These are phyloP conservation scores for Dermochelys coriacea DNA, from an alignment of 2,797 vertebrate genomes.

Conservation along the genomic window DNA sequence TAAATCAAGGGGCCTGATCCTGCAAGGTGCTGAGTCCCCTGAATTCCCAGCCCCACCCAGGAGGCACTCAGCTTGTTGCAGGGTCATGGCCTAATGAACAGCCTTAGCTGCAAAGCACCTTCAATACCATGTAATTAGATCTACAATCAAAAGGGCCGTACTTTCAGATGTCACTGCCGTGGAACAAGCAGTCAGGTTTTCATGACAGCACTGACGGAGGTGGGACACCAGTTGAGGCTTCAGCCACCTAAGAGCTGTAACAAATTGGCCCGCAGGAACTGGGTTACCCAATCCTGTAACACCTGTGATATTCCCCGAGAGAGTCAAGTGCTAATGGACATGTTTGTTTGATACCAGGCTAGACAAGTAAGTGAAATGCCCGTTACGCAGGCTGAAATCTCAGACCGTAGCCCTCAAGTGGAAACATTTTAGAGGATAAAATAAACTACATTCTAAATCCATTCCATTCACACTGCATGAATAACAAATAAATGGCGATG, in stretches of 20 bases:
- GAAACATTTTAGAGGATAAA: not conserved
- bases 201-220: not conserved
- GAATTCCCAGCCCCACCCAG: not conserved
- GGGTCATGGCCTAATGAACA: not conserved
- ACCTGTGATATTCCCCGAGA: not conserved
- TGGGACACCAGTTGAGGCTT: not conserved
- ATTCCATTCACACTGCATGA: rapidly evolving
- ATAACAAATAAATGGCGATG: not conserved
- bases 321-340: not conserved
- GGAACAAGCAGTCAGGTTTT: not conserved
- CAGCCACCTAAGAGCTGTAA: not conserved
- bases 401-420: rapidly evolving
- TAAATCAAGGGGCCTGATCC: not conserved
- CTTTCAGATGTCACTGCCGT: not conserved
- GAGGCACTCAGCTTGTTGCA: not conserved
- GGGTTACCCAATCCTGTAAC: not conserved
- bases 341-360: not conserved
- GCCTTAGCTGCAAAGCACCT: not conserved
- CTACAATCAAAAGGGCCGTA: not conserved
- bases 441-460: not conserved
- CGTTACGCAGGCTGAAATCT: not conserved
- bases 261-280: not conserved
- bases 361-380: not conserved
- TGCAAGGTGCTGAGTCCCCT: rapidly evolving
- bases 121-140: not conserved